Conservation (phyloP, 1,140 invertebrate genomes). For the Zaprionus vittiger region DNA sequence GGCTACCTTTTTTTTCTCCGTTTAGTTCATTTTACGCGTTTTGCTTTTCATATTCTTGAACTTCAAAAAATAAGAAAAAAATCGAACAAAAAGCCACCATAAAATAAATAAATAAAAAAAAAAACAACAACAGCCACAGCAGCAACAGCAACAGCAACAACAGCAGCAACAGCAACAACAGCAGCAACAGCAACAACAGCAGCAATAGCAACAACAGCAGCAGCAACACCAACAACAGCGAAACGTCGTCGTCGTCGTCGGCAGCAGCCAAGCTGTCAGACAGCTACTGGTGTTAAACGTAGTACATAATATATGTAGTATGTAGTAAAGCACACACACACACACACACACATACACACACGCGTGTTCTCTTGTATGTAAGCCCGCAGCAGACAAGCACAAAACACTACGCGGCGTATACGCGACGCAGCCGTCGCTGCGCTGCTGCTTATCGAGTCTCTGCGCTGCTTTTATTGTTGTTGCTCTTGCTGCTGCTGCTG, state of each 20-base stretch:
- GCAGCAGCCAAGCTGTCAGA: conserved; percentile 75
- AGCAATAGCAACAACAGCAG: conserved; percentile 29
- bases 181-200: conserved; percentile 32
- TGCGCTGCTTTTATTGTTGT: conserved; percentile 15
- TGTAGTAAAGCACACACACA: conserved; percentile 36
- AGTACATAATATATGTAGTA: conserved; percentile 48
- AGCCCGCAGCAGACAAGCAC: conserved; percentile 25
- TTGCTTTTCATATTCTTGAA: conserved; percentile 81
- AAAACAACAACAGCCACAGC: conserved; percentile 35
- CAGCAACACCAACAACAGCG: conserved; percentile 21
- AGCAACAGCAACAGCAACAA: conserved; percentile 34
- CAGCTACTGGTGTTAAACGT: conserved; percentile 81
- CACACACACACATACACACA: conserved; percentile 4
- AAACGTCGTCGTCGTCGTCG: conserved; percentile 52
- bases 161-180: conserved; percentile 27
- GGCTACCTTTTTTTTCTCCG: conserved; percentile 41
- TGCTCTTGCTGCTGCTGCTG: conserved; percentile 15
- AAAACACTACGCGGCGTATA: conserved; percentile 71
- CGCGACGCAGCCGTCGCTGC: conserved; percentile 47
- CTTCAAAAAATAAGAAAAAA: conserved; percentile 67
- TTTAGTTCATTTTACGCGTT: conserved; percentile 60
- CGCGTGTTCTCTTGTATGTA: conserved; percentile 1
- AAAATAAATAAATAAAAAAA: conserved; percentile 62
- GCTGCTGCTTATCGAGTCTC: conserved; percentile 61
- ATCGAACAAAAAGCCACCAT: conserved; percentile 72